These are phyloP conservation scores for Scomber japonicus DNA, from an alignment of 2,113 vertebrate genomes.

Conservation along the genomic window DNA sequence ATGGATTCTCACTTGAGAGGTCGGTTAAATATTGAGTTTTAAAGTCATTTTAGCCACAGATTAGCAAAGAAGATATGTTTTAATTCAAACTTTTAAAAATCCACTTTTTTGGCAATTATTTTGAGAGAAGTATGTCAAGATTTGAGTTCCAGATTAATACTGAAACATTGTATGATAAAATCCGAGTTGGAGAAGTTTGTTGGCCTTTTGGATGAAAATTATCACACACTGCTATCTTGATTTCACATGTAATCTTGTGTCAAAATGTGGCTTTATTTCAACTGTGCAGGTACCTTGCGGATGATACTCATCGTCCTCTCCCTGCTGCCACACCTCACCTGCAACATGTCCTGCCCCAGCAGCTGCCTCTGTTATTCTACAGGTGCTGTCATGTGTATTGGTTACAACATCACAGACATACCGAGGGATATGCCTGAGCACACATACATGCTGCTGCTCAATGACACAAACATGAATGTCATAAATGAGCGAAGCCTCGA, in stretches of 20 bases:
- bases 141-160: neutral
- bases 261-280: neutral
- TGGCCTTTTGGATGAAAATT: neutral
- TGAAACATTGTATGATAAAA: neutral
- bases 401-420: slow-evolving; percentile 61
- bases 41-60: neutral
- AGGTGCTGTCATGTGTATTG: slow-evolving; percentile 61
- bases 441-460: slow-evolving; percentile 73
- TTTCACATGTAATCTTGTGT: neutral
- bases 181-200: no score
- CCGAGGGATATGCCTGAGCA: slow-evolving; percentile 59
- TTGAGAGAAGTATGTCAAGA: neutral
- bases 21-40: slow-evolving; percentile 39
- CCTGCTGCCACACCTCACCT: slow-evolving; percentile 33
- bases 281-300: slow-evolving; percentile 61
- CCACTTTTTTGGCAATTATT: neutral
- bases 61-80: neutral
- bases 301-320: slow-evolving; percentile 56
- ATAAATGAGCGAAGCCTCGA: slow-evolving; percentile 83
- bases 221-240: neutral
- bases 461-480: slow-evolving; percentile 52
- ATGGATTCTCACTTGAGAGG: slow-evolving; percentile 67
- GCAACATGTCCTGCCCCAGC: slow-evolving; percentile 56
- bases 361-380: slow-evolving; percentile 45
- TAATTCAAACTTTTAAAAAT: no score